phyloP scores from a whole-genome alignment of 2,888 invertebrate species.

The Pristionchus arcanus region DNA sequence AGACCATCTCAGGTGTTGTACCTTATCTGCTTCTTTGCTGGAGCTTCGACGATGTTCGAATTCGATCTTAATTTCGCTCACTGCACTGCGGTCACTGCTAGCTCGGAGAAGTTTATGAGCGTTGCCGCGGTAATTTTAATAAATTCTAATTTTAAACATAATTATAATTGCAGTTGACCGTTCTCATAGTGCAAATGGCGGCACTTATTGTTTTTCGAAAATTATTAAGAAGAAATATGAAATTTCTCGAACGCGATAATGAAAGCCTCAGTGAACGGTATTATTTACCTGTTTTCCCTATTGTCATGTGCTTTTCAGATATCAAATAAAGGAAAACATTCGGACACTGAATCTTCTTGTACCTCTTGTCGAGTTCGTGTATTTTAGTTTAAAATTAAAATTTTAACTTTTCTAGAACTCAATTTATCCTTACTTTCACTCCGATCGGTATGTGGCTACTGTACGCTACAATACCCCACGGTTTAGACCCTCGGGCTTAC shows the following conservation, averaged over 20 bases:
- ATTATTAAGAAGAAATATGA: not conserved
- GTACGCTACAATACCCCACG: not conserved
- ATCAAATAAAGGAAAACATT: slow-evolving; percentile 30
- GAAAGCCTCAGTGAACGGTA: slow-evolving; percentile 34
- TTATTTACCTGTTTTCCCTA: not conserved
- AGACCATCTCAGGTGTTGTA: not conserved
- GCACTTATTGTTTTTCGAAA: not conserved
- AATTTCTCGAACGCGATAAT: not conserved
- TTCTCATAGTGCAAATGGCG: not conserved
- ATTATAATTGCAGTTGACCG: not conserved
- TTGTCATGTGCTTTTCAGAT: not conserved
- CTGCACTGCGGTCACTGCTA: not conserved
- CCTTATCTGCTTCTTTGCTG: not conserved
- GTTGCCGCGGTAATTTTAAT: not conserved
- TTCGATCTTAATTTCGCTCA: slow-evolving; percentile 1
- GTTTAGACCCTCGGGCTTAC: not conserved
- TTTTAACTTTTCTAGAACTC: not conserved
- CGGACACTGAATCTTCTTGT: slow-evolving; percentile 12
- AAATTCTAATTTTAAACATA: not conserved
- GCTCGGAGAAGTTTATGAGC: not conserved
- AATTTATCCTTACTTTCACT: not conserved
- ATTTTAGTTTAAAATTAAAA: not conserved
- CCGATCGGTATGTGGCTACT: not conserved
- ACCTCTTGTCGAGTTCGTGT: not conserved
- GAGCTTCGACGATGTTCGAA: not conserved